Conservation (phyloP, 2,888 invertebrate genomes). For the Cartodere bifasciata region DNA sequence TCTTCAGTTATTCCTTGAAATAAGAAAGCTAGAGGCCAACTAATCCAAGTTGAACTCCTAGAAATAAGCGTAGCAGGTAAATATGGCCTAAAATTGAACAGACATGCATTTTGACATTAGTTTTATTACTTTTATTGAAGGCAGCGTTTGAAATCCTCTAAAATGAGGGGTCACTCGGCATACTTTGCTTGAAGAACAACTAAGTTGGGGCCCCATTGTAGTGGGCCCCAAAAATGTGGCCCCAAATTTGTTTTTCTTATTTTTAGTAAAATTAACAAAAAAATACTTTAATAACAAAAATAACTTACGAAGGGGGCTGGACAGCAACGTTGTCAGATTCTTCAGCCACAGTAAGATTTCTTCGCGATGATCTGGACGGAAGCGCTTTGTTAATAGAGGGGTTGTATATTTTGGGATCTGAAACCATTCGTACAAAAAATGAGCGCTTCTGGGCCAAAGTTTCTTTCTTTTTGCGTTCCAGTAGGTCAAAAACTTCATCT, state of each 20-base stretch:
- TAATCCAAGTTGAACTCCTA: slow-evolving; percentile 78
- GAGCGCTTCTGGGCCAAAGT: slow-evolving; percentile 83
- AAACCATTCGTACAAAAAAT: slow-evolving; percentile 95
- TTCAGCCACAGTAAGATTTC: slow-evolving; percentile 41
- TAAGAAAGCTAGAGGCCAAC: slow-evolving; percentile 82
- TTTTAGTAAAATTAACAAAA: too few relatives aligned
- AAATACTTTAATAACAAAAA: too few relatives aligned
- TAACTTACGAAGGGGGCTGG: slow-evolving; percentile 36
- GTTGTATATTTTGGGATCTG: slow-evolving; percentile 93
- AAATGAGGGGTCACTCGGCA: too few relatives aligned
- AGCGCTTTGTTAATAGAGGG: slow-evolving; percentile 74
- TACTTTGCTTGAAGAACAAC: too few relatives aligned
- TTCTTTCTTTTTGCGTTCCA: slow-evolving; percentile 62
- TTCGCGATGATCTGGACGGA: slow-evolving; percentile 39
- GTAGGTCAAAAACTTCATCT: slow-evolving; percentile 63
- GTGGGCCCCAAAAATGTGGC: too few relatives aligned
- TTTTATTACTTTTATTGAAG: too few relatives aligned
- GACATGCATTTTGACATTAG: too few relatives aligned
- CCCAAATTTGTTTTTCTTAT: too few relatives aligned
- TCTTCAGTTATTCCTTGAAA: slow-evolving; percentile 66
- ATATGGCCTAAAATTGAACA: too few relatives aligned
- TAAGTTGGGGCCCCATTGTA: too few relatives aligned
- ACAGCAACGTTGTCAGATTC: slow-evolving; percentile 34
- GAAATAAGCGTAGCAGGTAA: too few relatives aligned
- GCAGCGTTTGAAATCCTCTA: too few relatives aligned